Evolutionary conservation across 2,888 invertebrate species (phyloP).

Genomic region (Stenotaenia linearis): DNA sequence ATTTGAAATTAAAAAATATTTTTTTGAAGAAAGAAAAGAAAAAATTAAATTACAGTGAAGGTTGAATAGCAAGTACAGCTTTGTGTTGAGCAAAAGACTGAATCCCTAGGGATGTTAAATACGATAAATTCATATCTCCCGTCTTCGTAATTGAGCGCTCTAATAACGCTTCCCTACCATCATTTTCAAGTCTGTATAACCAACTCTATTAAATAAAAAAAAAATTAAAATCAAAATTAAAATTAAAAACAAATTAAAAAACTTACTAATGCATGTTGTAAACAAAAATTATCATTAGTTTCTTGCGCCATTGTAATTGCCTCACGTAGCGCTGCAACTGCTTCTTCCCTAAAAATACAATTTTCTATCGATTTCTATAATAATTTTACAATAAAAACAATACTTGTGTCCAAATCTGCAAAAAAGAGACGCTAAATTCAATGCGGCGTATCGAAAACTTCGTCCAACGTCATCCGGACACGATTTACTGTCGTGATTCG

Average conservation of each 20-base stretch:
- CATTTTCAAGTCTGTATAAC: slow-evolving; percentile 55
- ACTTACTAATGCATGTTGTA: slow-evolving; percentile 68
- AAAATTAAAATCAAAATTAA: neutral
- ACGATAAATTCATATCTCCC: slow-evolving; percentile 61
- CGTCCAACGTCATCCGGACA: slow-evolving; percentile 49
- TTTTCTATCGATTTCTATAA: no score
- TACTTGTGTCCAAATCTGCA: slow-evolving; percentile 77
- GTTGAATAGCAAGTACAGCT: slow-evolving; percentile 62
- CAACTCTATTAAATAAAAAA: slow-evolving; percentile 53
- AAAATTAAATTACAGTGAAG: slow-evolving; percentile 45
- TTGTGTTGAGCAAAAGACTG: slow-evolving; percentile 72
- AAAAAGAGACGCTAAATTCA: slow-evolving; percentile 84
- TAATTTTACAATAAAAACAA: neutral
- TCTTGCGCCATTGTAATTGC: slow-evolving; percentile 82
- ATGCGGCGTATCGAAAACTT: slow-evolving; percentile 77
- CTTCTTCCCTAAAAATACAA: slow-evolving; percentile 58
- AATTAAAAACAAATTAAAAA: neutral
- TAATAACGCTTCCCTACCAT: slow-evolving; percentile 50
- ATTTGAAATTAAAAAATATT: neutral
- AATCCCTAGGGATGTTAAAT: slow-evolving; percentile 65
- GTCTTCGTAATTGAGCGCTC: slow-evolving; percentile 65
- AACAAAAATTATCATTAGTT: slow-evolving; percentile 74
- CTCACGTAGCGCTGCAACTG: slow-evolving; percentile 74
- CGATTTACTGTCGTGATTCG: slow-evolving; percentile 40
- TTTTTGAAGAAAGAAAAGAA: no score